A percentile compares a stretch with the other conserved stretches of the same genome.
phyloP scores from a whole-genome alignment of 2,797 vertebrate species.

The Liparis tanakae region DNA sequence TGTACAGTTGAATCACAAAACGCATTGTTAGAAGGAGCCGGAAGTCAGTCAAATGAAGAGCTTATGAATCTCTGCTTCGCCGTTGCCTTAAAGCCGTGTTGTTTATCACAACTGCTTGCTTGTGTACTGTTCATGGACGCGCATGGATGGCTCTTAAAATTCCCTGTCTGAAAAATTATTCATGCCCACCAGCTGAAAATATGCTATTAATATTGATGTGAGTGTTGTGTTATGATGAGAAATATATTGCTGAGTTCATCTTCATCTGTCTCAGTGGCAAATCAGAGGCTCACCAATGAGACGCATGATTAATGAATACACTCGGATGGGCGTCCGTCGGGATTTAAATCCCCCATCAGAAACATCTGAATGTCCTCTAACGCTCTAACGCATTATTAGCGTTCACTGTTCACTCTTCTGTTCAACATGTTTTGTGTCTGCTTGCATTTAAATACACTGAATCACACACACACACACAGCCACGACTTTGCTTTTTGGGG shows the following conservation, averaged over 20 bases:
- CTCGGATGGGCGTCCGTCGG: conserved; percentile 75
- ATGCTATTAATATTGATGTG: conserved; percentile 86
- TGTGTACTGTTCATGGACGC: conserved; percentile 77
- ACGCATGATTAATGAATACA: conserved; percentile 77
- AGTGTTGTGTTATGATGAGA: conserved; percentile 85
- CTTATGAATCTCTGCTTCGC: conserved; percentile 46
- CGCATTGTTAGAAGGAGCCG: conserved; percentile 33
- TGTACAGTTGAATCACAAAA: conserved; percentile 37
- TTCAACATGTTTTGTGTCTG: conserved; percentile 42
- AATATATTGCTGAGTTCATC: conserved; percentile 86
- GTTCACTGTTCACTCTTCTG: conserved; percentile 46
- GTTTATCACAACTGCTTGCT: conserved; percentile 80
- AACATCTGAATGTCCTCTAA: conserved; percentile 74
- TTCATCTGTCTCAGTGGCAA: conserved; percentile 83
- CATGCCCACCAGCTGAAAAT: conserved; percentile 85
- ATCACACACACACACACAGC: conserved; percentile 19
- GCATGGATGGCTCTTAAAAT: conserved; percentile 79
- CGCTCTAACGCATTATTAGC: conserved; percentile 56
- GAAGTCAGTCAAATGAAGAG: conserved; percentile 59
- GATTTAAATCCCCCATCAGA: conserved; percentile 79
- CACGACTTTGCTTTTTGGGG: conserved; percentile 27
- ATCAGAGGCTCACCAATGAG: conserved; percentile 81
- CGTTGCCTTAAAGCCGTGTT: conserved; percentile 73
- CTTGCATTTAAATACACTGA: conserved; percentile 41
- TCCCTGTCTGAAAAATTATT: conserved; percentile 83